Conservation (phyloP, 2,888 invertebrate genomes). For the Pristionchus entomophagus region DNA sequence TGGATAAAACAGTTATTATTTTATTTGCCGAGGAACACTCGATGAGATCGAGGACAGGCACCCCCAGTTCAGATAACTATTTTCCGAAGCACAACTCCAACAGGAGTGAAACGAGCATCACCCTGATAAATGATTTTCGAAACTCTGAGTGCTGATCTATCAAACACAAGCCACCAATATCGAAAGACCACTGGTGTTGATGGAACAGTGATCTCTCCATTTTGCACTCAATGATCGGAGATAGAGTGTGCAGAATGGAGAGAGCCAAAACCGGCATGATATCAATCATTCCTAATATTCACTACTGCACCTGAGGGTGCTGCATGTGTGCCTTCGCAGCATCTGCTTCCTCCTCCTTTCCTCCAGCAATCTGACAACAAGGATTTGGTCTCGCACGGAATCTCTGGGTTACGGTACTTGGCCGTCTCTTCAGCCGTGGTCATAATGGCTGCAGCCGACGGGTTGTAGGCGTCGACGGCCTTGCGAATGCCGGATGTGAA, state of each 20-base stretch:
- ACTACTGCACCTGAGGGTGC: constrained; percentile 54
- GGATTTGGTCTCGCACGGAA: neutral
- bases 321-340: constrained; percentile 63
- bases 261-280: too few relatives aligned
- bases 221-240: too few relatives aligned
- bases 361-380: constrained; percentile 52
- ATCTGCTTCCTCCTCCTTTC: constrained; percentile 62
- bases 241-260: too few relatives aligned
- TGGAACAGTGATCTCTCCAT: too few relatives aligned
- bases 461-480: constrained; percentile 67
- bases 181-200: too few relatives aligned
- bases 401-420: constrained; percentile 46
- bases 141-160: too few relatives aligned
- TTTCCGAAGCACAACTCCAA: neutral
- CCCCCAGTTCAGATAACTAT: neutral
- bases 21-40: neutral
- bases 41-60: neutral
- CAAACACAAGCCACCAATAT: too few relatives aligned
- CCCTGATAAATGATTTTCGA: neutral
- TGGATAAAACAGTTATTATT: neutral
- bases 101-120: neutral
- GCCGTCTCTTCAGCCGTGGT: constrained; percentile 62
- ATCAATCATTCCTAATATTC: too few relatives aligned
- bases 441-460: constrained; percentile 51
- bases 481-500: constrained; percentile 73